Evolutionary conservation across 2,888 invertebrate genomes (phyloP).

Genomic region (Incurvaria masculella): DNA sequence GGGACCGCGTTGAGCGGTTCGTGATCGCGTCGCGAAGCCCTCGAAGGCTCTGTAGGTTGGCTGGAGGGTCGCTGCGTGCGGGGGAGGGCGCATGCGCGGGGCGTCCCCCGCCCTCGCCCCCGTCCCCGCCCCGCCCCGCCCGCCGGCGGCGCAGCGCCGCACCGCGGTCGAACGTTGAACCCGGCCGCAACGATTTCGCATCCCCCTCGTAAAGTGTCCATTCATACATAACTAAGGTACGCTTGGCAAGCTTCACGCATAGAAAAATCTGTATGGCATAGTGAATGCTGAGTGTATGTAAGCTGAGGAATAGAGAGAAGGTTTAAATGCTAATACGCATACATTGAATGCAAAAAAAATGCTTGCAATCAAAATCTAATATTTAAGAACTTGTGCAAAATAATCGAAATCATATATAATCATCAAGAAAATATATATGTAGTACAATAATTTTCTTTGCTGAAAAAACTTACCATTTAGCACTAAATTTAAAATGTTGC

Average conservation of each 20-base stretch:
- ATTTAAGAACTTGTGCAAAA: too few relatives aligned
- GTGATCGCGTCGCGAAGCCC: not conserved
- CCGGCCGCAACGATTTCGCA: slow-evolving; percentile 32
- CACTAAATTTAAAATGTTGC: too few relatives aligned
- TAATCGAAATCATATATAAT: too few relatives aligned
- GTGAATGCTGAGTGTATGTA: too few relatives aligned
- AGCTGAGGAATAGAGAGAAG: too few relatives aligned
- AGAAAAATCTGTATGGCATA: not conserved
- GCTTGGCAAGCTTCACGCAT: not conserved
- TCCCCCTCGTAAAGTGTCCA: slow-evolving; percentile 45
- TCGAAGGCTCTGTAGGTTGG: not conserved
- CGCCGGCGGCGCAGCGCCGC: not conserved
- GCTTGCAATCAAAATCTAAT: too few relatives aligned
- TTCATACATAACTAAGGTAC: slow-evolving; percentile 23
- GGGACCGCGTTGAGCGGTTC: not conserved
- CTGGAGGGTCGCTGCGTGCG: not conserved
- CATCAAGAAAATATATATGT: too few relatives aligned
- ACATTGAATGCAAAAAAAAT: too few relatives aligned
- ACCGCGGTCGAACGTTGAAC: slow-evolving; percentile 33
- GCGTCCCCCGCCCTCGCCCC: not conserved
- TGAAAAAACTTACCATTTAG: too few relatives aligned
- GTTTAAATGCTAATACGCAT: too few relatives aligned
- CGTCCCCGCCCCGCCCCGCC: not conserved
- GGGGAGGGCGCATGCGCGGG: not conserved
- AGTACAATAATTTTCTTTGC: too few relatives aligned